These are phyloP conservation scores for Danio kyathit DNA, from an alignment of 2,797 vertebrate species.

Conservation along the genomic window DNA sequence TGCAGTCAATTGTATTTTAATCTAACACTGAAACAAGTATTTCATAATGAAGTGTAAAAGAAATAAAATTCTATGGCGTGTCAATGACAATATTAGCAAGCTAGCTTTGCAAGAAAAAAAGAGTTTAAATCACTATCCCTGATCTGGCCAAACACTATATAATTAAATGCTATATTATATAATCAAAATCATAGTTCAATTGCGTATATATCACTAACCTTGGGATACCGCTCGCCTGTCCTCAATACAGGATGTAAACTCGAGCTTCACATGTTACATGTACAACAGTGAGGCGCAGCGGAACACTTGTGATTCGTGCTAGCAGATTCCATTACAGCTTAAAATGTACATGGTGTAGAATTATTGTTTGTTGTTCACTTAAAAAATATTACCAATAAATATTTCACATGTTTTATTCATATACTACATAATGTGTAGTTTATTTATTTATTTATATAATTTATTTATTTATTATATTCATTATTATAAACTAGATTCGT, in stretches of 20 bases:
- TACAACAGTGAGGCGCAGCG: background rate
- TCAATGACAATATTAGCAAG: background rate
- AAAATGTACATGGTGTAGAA: background rate
- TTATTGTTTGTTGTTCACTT: background rate
- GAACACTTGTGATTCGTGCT: background rate
- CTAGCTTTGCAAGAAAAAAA: background rate
- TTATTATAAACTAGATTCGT: background rate
- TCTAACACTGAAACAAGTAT: background rate
- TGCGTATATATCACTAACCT: conserved; percentile 2
- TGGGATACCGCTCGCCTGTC: background rate
- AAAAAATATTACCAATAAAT: background rate
- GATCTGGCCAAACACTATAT: background rate
- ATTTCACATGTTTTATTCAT: background rate
- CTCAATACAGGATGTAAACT: background rate
- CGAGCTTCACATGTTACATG: background rate
- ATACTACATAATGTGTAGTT: background rate
- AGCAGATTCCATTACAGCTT: conserved; percentile 13
- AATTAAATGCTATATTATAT: background rate
- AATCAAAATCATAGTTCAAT: background rate
- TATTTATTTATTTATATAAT: too few species aligned
- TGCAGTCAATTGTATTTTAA: background rate
- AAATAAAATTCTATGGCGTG: too few species aligned
- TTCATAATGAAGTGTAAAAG: background rate
- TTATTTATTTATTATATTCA: too few species aligned
- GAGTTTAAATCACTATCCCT: background rate